Evolutionary conservation across 2,888 invertebrate genomes (phyloP).

Genomic region (Malthinus flaveolus): DNA sequence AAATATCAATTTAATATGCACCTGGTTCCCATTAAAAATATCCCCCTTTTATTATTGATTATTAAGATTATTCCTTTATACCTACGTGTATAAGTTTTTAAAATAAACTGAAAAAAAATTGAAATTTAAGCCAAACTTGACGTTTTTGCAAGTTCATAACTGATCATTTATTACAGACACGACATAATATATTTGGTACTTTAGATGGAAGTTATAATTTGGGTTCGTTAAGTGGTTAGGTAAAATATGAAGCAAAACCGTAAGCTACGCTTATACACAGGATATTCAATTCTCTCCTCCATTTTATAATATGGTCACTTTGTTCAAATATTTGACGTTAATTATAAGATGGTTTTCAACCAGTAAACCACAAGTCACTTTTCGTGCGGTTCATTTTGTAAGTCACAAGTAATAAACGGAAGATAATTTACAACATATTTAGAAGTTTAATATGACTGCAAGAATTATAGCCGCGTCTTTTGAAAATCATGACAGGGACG

Average conservation of each 20-base stretch:
- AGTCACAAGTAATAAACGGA: conserved; percentile 16
- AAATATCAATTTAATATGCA: too few species aligned
- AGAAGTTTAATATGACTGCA: conserved; percentile 16
- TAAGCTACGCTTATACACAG: too few species aligned
- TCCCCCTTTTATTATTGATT: too few species aligned
- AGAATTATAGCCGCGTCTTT: conserved; percentile 22
- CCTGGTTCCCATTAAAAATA: too few species aligned
- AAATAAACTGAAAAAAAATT: neutral
- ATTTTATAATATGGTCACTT: too few species aligned
- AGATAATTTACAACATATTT: neutral
- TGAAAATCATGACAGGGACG: conserved; percentile 4
- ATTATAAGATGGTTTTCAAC: too few species aligned
- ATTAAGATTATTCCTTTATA: too few species aligned
- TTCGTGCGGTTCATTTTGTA: neutral
- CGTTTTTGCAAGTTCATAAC: conserved; percentile 3
- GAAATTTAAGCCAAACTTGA: neutral
- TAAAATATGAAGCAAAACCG: too few species aligned
- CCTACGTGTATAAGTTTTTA: too few species aligned
- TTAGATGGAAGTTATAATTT: neutral
- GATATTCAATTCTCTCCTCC: too few species aligned
- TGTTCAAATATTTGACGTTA: too few species aligned
- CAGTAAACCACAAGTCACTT: too few species aligned
- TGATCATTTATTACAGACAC: neutral
- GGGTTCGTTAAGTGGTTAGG: neutral
- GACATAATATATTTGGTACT: neutral